Percentiles rank a stretch among this genome's conserved stretches.
These are phyloP conservation scores for Hiodon alosoides DNA, from an alignment of 2,113 vertebrate species.

Conservation along the genomic window DNA sequence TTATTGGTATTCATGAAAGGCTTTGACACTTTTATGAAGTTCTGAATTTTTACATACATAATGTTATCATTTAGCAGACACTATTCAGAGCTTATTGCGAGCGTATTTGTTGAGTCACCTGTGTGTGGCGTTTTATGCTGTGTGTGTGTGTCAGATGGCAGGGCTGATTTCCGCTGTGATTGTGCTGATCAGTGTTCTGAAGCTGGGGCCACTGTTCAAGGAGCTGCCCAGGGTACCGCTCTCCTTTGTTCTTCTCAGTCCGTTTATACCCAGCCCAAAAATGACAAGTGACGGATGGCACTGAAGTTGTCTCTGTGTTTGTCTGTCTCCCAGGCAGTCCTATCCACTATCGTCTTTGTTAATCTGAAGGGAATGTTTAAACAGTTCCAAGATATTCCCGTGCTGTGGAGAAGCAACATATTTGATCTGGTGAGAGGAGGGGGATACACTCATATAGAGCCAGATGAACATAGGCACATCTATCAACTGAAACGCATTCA, in stretches of 20 bases:
- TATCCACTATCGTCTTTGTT: conserved; percentile 75
- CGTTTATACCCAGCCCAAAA: neutral
- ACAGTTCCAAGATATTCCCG: conserved; percentile 70
- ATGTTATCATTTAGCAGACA: too few relatives aligned
- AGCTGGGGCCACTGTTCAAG: conserved; percentile 82
- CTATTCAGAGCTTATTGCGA: too few relatives aligned
- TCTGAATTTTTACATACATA: too few relatives aligned
- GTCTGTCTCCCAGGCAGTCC: conserved; percentile 68
- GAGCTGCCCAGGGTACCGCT: conserved; percentile 84
- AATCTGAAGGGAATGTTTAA: conserved; percentile 91
- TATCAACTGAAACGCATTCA: too few relatives aligned
- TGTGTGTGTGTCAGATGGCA: conserved; percentile 67
- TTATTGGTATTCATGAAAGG: too few relatives aligned
- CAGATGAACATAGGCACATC: conserved; percentile 29
- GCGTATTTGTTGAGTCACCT: neutral
- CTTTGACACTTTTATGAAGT: too few relatives aligned
- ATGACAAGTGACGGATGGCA: conserved; percentile 52
- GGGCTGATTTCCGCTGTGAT: conserved; percentile 71
- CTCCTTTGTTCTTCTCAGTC: conserved; percentile 9
- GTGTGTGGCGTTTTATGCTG: conserved; percentile 13
- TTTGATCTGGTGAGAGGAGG: conserved; percentile 76
- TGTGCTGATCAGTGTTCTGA: conserved; percentile 83
- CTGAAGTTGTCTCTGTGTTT: neutral
- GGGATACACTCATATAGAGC: conserved; percentile 51
- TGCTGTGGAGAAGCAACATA: conserved; percentile 75